Conservation (phyloP, 2,797 vertebrate genomes). For the Mallotus villosus region DNA sequence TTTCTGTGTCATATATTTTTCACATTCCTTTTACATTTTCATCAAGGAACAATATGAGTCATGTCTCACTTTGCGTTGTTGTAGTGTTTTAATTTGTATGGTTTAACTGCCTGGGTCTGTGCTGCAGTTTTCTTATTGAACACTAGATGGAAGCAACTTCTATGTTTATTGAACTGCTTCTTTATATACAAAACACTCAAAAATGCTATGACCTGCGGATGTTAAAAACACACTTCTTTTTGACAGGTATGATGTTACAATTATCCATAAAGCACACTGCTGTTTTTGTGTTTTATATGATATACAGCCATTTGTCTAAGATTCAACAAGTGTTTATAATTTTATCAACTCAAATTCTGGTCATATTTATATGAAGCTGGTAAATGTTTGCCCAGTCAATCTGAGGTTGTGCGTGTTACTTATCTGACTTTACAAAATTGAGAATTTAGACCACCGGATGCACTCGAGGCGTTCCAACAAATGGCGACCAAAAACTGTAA, state of each 20-base stretch:
- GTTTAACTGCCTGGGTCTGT: slow-evolving; percentile 1
- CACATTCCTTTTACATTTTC: slow-evolving; percentile 56
- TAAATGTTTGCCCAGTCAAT: neutral
- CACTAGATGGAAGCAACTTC: slow-evolving; percentile 33
- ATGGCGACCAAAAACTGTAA: slow-evolving; percentile 9
- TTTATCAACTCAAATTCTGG: neutral
- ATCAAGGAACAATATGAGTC: slow-evolving; percentile 27
- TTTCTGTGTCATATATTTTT: slow-evolving; percentile 37
- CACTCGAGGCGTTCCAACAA: slow-evolving; percentile 9
- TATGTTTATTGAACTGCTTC: neutral
- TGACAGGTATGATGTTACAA: neutral
- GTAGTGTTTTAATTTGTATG: slow-evolving; percentile 4
- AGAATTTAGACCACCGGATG: neutral
- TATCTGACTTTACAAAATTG: neutral
- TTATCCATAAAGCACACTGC: slow-evolving; percentile 2
- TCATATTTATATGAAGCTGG: neutral
- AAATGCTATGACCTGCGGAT: slow-evolving; percentile 10
- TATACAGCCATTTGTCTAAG: neutral
- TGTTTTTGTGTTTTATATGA: slow-evolving; percentile 1
- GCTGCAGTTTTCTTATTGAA: slow-evolving; percentile 33
- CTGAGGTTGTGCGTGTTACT: neutral
- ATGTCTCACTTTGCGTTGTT: slow-evolving; percentile 12
- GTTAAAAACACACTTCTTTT: neutral
- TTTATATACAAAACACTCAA: slow-evolving; percentile 14
- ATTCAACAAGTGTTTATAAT: slow-evolving; percentile 1